Percentiles rank a stretch among this genome's conserved stretches.
Conservation (phyloP, 2,113 vertebrate genomes). For the Tor tambroides region DNA sequence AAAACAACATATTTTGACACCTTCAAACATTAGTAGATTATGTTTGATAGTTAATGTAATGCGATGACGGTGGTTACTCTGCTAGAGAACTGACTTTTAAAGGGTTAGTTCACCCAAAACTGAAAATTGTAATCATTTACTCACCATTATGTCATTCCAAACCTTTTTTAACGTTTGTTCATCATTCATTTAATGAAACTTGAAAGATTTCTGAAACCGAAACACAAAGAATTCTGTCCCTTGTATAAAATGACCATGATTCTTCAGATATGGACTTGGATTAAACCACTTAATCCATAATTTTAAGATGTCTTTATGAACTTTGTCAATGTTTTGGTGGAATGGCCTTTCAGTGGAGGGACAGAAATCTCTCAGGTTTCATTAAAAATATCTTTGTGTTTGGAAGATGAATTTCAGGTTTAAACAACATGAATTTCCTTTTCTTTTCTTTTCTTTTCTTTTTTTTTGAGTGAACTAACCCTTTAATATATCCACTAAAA, state of each 20-base stretch:
- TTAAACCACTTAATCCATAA: no score
- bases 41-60: neutral
- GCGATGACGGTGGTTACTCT: no score
- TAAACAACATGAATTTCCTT: no score
- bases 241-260: neutral
- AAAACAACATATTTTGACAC: neutral
- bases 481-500: neutral
- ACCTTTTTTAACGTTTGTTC: neutral
- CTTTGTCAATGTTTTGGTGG: neutral
- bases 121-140: no score
- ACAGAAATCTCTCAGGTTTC: neutral
- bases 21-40: no score
- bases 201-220: neutral
- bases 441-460: no score
- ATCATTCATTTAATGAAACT: neutral
- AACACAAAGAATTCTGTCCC: neutral
- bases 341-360: no score
- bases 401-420: neutral
- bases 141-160: no score
- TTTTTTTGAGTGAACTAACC: no score
- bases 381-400: neutral
- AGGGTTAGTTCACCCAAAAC: no score
- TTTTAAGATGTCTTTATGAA: neutral
- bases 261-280: neutral
- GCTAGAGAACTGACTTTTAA: neutral